These are phyloP conservation scores for Hyles vespertilio DNA, from an alignment of 1,140 invertebrate species.

Conservation along the genomic window DNA sequence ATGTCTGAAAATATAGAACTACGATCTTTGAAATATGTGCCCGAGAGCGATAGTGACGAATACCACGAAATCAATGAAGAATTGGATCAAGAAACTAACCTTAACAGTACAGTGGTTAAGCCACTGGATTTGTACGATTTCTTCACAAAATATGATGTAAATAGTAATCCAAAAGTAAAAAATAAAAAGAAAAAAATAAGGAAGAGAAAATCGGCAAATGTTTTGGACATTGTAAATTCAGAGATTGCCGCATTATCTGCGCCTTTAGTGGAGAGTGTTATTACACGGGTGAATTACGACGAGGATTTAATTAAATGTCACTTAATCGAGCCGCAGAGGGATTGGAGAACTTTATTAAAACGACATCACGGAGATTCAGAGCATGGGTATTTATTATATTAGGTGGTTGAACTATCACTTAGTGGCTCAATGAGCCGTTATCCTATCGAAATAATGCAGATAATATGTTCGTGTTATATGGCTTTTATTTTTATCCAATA, in stretches of 20 bases:
- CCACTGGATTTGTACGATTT: slow-evolving; percentile 41
- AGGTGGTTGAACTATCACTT: too few relatives aligned
- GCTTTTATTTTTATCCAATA: too few relatives aligned
- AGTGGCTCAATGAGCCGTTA: too few relatives aligned
- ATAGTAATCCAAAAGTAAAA: slow-evolving; percentile 27
- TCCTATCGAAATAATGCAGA: too few relatives aligned
- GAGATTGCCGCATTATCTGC: slow-evolving; percentile 33
- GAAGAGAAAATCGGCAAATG: slow-evolving; percentile 30
- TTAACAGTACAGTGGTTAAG: slow-evolving; percentile 21
- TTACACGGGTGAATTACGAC: slow-evolving; percentile 23
- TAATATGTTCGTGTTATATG: too few relatives aligned
- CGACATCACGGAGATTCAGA: too few relatives aligned
- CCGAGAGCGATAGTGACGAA: slow-evolving; percentile 47
- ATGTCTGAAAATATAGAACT: slow-evolving; percentile 53
- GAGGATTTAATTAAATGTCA: slow-evolving; percentile 24
- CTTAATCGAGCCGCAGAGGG: slow-evolving; percentile 12
- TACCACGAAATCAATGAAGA: slow-evolving; percentile 56
- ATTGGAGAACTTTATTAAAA: not conserved
- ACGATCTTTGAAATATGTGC: slow-evolving; percentile 24
- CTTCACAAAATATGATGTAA: slow-evolving; percentile 42
- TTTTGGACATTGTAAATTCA: slow-evolving; percentile 48
- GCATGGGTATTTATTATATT: too few relatives aligned
- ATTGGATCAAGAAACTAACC: slow-evolving; percentile 11
- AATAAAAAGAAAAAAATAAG: slow-evolving; percentile 34
- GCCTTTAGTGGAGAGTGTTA: slow-evolving; percentile 40